Evolutionary conservation across 1,140 invertebrate genomes (phyloP), one percentile per base, ranked within the genome.

Genomic region (Varroa destructor): DNA sequence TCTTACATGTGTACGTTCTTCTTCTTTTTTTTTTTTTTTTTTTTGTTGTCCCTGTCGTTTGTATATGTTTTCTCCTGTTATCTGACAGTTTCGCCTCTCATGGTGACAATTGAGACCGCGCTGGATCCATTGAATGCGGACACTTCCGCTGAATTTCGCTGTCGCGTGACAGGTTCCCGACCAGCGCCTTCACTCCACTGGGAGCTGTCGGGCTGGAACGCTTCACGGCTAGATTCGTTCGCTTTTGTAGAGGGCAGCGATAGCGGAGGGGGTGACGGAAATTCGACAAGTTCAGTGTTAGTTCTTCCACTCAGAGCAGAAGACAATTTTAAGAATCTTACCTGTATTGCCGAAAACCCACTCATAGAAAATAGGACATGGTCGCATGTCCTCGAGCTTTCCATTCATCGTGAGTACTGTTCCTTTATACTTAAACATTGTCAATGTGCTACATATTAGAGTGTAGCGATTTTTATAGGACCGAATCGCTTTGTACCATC

Each of bases 141-240:
- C 61, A 67, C 61, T 43, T 67, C 61, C 40, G 61, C 46, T 12
- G 61, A 67, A 40, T 67, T 67, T 40, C 61, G 61, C 46, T 67
- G 61, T 46, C 61, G 61, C 12, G 61, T 67, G 37, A 40, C 14
- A 12, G 61, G 61, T 2, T 67, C 61, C 40, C 61, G 61, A 40
- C 61, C 61, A 37, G 46, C 12, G 40, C 61, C 61, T 14, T 3
- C 37, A 46, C 61, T 67, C 14, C 61, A 37, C 46, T 67, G 61
- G 61, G 61, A 67, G 8, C 61, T 67, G 37, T 12, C 40, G 46
- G 61, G 61, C 61, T 67, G 61, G 61, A 67, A 67, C 46, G 40
- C 61, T 37, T 43, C 40, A 43, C 40, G 46, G 46, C 61, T 67
- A 36, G 61, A 67, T 43, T 67, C 61, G 61, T 67, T 67, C 36